Evolutionary conservation across 2,797 vertebrate species (phyloP).

Genomic region (Sebastes matsubarae): DNA sequence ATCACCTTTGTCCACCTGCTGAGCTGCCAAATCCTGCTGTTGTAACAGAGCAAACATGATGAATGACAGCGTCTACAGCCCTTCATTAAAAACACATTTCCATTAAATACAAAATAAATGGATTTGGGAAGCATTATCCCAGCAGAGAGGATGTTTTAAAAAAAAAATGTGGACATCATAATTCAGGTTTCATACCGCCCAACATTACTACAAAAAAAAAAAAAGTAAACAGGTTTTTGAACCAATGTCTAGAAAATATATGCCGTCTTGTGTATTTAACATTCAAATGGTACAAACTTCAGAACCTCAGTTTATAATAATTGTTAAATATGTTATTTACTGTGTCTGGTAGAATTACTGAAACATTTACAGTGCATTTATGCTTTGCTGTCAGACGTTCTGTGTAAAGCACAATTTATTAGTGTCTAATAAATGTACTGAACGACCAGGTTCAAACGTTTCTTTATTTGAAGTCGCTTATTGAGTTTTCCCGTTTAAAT

Average conservation of each 20-base stretch:
- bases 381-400: constrained; percentile 10
- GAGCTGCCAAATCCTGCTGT: neutral
- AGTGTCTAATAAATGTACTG: constrained; percentile 51
- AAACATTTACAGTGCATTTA: neutral
- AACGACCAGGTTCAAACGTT: constrained; percentile 55
- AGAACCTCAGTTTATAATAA: neutral
- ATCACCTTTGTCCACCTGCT: neutral
- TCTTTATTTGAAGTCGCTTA: constrained; percentile 76
- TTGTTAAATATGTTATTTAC: neutral
- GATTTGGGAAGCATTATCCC: neutral
- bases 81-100: neutral
- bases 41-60: neutral
- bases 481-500: constrained; percentile 59
- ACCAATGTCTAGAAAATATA: neutral
- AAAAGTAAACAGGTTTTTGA: neutral
- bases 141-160: neutral
- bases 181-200: neutral
- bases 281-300: neutral
- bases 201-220: neutral
- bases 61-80: neutral
- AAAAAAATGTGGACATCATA: neutral
- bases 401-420: constrained; percentile 7
- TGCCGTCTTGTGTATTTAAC: neutral
- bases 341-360: neutral
- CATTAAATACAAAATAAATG: neutral